Percentiles rank a stretch among this genome's conserved stretches.
Evolutionary conservation across 2,888 invertebrate species (phyloP).

Genomic region (Dolichomitus sp.): DNA sequence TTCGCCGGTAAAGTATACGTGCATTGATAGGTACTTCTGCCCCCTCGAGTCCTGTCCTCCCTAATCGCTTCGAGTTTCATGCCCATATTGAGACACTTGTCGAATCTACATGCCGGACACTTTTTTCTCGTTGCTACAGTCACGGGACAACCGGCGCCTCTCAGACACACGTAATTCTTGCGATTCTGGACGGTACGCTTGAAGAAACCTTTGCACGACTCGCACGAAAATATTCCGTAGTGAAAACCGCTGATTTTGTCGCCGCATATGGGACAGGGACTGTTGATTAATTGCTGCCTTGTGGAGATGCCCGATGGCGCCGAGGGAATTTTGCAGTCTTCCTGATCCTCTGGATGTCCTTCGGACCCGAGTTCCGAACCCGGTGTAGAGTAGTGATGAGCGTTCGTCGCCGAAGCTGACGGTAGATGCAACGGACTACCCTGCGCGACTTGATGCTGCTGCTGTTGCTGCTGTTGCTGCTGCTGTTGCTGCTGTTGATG

Average conservation of each 20-base stretch:
- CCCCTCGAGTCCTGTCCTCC: slow-evolving; percentile 97
- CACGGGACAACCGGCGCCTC: slow-evolving; percentile 96
- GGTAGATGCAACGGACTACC: slow-evolving; percentile 87
- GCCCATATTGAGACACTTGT: slow-evolving; percentile 97
- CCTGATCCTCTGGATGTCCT: slow-evolving; percentile 74
- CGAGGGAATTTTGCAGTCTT: slow-evolving; percentile 85
- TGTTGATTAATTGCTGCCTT: slow-evolving; percentile 95
- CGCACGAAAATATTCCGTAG: slow-evolving; percentile 99
- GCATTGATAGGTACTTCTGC: slow-evolving; percentile 98
- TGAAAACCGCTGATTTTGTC: slow-evolving; percentile 99
- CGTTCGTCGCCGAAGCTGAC: slow-evolving; percentile 69
- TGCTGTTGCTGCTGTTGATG: slow-evolving; percentile 85
- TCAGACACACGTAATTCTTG: slow-evolving; percentile 97
- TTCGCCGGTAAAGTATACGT: slow-evolving; percentile 94
- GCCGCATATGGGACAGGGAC: slow-evolving; percentile 98
- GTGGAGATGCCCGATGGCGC: slow-evolving; percentile 92
- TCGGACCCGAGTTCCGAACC: slow-evolving; percentile 80
- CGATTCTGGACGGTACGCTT: slow-evolving; percentile 99
- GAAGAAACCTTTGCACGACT: slow-evolving; percentile 99
- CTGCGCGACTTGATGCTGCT: slow-evolving; percentile 78
- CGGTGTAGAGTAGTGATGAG: slow-evolving; percentile 78
- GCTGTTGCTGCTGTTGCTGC: slow-evolving; percentile 82
- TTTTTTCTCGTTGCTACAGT: slow-evolving; percentile 98
- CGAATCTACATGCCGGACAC: slow-evolving; percentile 98
- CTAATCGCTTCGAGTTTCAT: slow-evolving; percentile 99